A percentile compares a stretch with the other conserved stretches of the same genome.
phyloP scores from a whole-genome alignment of 1,140 invertebrate genomes.

The Penaeus vannamei region DNA sequence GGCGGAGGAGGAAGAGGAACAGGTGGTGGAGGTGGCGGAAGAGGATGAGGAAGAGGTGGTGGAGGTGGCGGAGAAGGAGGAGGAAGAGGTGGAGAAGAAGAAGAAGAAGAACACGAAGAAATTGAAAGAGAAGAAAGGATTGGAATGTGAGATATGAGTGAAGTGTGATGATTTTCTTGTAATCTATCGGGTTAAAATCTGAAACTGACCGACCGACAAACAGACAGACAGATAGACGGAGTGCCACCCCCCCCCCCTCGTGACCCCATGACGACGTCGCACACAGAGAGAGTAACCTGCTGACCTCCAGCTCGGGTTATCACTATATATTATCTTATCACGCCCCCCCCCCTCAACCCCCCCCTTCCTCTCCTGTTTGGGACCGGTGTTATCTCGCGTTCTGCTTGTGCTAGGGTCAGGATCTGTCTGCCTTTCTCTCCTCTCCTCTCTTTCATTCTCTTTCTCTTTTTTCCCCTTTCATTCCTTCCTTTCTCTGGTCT shows the following conservation, averaged over 20 bases:
- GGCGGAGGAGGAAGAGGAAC: background rate
- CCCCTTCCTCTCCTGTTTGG: background rate
- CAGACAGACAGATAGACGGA: too few relatives aligned
- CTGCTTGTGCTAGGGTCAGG: background rate
- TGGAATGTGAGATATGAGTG: background rate
- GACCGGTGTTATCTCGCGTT: background rate
- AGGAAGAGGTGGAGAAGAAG: too few relatives aligned
- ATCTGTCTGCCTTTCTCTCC: background rate
- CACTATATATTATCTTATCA: background rate
- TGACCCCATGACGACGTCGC: too few relatives aligned
- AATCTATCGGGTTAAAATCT: too few relatives aligned
- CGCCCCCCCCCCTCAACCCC: background rate
- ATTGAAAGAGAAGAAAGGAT: too few relatives aligned
- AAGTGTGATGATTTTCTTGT: slow-evolving; percentile 10
- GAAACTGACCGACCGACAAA: too few relatives aligned
- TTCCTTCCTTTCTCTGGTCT: background rate
- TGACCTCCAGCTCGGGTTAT: too few relatives aligned
- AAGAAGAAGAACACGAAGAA: too few relatives aligned
- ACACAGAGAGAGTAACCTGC: too few relatives aligned
- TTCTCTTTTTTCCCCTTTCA: too few relatives aligned
- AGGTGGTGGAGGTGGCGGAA: slow-evolving; percentile 7
- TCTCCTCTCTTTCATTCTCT: background rate
- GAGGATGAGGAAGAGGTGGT: background rate
- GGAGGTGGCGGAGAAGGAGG: too few relatives aligned
- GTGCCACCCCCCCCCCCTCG: too few relatives aligned